Percentiles rank a stretch among this genome's conserved stretches.
phyloP scores from a whole-genome alignment of 2,888 invertebrate species.

The Empis stercorea region DNA sequence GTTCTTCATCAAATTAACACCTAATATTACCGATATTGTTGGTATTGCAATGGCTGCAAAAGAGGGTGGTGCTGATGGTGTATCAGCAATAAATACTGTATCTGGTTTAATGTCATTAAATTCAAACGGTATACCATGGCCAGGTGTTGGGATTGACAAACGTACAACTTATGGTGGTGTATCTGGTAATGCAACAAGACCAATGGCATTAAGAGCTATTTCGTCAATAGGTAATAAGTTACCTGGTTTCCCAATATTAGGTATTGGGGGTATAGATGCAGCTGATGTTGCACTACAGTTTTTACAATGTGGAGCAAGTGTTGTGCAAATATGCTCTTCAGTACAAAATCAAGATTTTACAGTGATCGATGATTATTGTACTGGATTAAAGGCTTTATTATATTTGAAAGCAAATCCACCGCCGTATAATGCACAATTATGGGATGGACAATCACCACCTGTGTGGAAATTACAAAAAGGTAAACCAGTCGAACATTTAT shows the following conservation, averaged over 20 bases:
- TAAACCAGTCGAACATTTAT: conserved; percentile 61
- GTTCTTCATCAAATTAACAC: conserved; percentile 94
- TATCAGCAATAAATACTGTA: conserved; percentile 95
- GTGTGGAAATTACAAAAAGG: conserved; percentile 83
- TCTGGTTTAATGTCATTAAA: conserved; percentile 85
- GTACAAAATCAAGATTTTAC: conserved; percentile 99
- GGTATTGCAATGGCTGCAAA: conserved; percentile 80
- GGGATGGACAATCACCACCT: conserved; percentile 95
- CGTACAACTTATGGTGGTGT: conserved; percentile 90
- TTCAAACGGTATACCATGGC: conserved; percentile 80
- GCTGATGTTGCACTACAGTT: conserved; percentile 94
- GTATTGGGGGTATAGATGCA: conserved; percentile 94
- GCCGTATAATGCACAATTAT: conserved; percentile 40
- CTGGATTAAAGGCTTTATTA: conserved; percentile 73
- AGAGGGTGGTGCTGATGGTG: conserved; percentile 84
- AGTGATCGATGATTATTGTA: conserved; percentile 85
- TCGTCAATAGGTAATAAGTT: conserved; percentile 73
- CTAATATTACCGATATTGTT: conserved; percentile 91
- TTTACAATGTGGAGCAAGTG: conserved; percentile 81
- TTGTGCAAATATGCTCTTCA: conserved; percentile 90
- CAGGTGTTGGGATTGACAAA: conserved; percentile 64
- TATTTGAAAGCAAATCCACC: conserved; percentile 60
- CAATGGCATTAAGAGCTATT: conserved; percentile 84
- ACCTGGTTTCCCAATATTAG: conserved; percentile 84
- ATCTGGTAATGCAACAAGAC: conserved; percentile 87